Evolutionary conservation across 2,888 invertebrate species (phyloP), one percentile per base, ranked within the genome.

Genomic region (Drosophila subsilvestris): DNA sequence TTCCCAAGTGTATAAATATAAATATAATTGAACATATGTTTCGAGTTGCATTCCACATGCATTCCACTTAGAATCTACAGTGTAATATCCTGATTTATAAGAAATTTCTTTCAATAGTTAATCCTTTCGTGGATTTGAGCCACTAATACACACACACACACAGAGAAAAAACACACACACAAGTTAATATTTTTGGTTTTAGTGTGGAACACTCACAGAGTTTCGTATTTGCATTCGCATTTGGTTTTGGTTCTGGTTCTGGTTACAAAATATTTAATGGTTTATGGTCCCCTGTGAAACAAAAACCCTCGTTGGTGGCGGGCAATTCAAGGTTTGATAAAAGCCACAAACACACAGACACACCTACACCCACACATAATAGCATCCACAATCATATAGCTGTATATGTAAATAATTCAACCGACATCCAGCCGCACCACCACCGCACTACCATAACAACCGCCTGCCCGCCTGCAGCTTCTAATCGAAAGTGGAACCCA

Each of bases 261-360:
- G 44, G 48, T 71, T 56, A 44, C 25, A 58, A 67, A n/a, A n/a
- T 14, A n/a, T n/a, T n/a, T n/a, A 32, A 37, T 37, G 37, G 37
- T 37, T 37, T 37, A n/a, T 37, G 37, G 60, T 67, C 54, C 42
- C 54, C 53, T 42, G 7, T 22, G 43, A 42, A 17, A 43, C 43
- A 25, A 43, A 61, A 63, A 74, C 37, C 66, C 58, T 25, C 59
- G 48, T 65, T 76, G 87, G 85, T 86, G 83, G 87, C 82, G 87
- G 82, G 83, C 87, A 83, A 83, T 83, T 87, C 63, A 85, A 87
- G 86, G 87, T 87, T 83, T 86, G 75, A 74, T 68, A 78, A 65
- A 69, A 80, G 69, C 80, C 80, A 66, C 61, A 48, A 48, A 49
- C 37, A 37, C 6, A 14, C 6, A 37, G 7, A 14, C 55, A 67